Evolutionary conservation across 1,140 invertebrate genomes (phyloP).

Genomic region (Heterodera carotae): DNA sequence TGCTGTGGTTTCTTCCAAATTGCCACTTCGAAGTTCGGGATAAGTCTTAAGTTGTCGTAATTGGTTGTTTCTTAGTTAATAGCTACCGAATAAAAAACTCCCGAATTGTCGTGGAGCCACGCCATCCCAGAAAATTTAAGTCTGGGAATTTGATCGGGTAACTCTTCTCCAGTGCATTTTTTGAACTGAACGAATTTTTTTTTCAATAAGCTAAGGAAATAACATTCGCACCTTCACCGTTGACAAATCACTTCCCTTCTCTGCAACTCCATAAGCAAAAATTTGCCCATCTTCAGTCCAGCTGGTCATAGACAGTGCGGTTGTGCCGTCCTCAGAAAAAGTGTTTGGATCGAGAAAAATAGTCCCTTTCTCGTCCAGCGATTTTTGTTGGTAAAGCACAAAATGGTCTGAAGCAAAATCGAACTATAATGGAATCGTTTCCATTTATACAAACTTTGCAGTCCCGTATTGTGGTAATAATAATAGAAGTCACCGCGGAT

Average conservation of each 20-base stretch:
- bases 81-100: conserved; percentile 33
- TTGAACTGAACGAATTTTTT: conserved; percentile 68
- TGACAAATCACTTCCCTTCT: conserved; percentile 86
- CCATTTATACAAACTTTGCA: conserved; percentile 75
- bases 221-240: conserved; percentile 72
- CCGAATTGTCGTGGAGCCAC: conserved; percentile 69
- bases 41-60: conserved; percentile 69
- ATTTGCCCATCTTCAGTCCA: conserved; percentile 88
- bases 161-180: conserved; percentile 74
- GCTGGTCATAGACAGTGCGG: conserved; percentile 76
- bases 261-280: conserved; percentile 86
- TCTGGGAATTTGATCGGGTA: conserved; percentile 82
- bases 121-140: conserved; percentile 86
- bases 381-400: conserved; percentile 87
- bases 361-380: conserved; percentile 76
- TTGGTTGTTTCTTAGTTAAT: conserved; percentile 12
- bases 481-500: conserved; percentile 84
- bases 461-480: conserved; percentile 88
- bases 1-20: conserved; percentile 79
- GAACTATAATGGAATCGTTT: not conserved
- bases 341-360: conserved; percentile 95
- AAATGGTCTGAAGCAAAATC: conserved; percentile 69
- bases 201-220: conserved; percentile 68
- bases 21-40: conserved; percentile 77
- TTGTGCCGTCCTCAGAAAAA: conserved; percentile 87